These are phyloP conservation scores for Diaphora mendica DNA, from an alignment of 2,888 invertebrate species.

Conservation along the genomic window DNA sequence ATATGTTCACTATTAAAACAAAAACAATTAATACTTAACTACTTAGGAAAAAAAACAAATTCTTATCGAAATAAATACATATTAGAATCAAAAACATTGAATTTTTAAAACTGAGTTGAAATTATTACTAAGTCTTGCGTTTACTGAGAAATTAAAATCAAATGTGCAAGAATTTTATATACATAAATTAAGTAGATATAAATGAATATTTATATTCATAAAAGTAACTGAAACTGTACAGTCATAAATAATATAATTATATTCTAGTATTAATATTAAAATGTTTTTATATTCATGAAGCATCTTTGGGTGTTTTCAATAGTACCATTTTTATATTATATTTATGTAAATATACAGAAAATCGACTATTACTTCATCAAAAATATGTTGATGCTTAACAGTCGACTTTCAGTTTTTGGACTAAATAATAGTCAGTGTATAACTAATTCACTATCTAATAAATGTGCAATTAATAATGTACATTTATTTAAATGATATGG, in stretches of 20 bases:
- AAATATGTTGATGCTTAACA: conserved; percentile 6
- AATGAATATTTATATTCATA: conserved; percentile 16
- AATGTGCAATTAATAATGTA: conserved; percentile 38
- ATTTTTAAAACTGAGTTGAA: neutral
- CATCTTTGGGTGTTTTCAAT: conserved; percentile 65
- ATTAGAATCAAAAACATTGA: neutral
- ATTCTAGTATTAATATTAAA: conserved; percentile 32
- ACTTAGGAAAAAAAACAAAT: neutral
- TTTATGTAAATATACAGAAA: conserved; percentile 16
- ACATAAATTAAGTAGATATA: neutral
- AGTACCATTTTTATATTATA: conserved; percentile 28
- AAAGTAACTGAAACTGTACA: conserved; percentile 21
- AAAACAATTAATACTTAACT: neutral
- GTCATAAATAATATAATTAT: conserved; percentile 38
- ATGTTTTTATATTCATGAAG: conserved; percentile 56
- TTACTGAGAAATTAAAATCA: neutral
- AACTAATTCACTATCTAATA: conserved; percentile 32
- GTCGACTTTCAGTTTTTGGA: conserved; percentile 21
- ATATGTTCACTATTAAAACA: neutral
- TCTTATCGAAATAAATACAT: neutral
- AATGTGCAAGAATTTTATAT: neutral
- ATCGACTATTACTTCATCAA: conserved; percentile 18
- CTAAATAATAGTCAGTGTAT: conserved; percentile 26
- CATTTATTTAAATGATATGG: conserved; percentile 44
- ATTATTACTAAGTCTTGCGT: neutral